Evolutionary conservation across 2,113 vertebrate species (phyloP), one percentile per base, ranked within the genome.

Genomic region (Oceanites oceanicus): DNA sequence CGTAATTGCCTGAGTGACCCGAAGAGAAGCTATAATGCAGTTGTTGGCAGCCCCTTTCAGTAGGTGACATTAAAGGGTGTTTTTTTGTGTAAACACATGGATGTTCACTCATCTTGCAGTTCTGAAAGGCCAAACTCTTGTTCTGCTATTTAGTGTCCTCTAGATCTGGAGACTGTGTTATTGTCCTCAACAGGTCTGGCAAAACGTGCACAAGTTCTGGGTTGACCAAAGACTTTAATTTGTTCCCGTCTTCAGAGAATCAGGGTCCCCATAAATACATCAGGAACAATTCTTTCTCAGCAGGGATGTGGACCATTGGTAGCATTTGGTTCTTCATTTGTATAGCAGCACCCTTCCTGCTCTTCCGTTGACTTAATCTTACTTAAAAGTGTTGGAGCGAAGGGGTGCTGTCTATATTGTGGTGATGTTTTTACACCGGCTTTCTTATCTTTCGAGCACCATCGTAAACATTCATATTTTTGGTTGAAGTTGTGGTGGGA

Each of bases 371-470:
- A 7, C 52, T 36, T 13, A 3, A 20, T 44, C 61, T 56, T 58
- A 6, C 9, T 18, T 13, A 9, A 32, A 32, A 45, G 47, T 9
- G 22, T 10, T 44, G 68, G 58, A 85, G 20, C 13, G 2, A 34
- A 36, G 13, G 22, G 20, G 1, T 40, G 25, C 42, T n/a, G 22
- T 59, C 38, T 74, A 0, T 55, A 6, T 27, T 21, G 10, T 32
- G 12, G 0, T 27, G 34, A 30, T 9, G 18, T 19, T 91, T 79
- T 84, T 15, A n/a, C n/a, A 27, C 8, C 3, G 1, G 9, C n/a
- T 68, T 63, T 16, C 30, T 86, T 81, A 72, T 56, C 58, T 87
- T 52, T 27, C 1, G 1, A 56, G 34, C 30, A 21, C 21, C 55
- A 36, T 61, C 66, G 67, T 23, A 59, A 67, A 53, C 38, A 30